Percentiles rank a stretch among this genome's conserved stretches.
These are phyloP conservation scores for Parasteatoda lunata DNA, from an alignment of 2,888 invertebrate species.

Conservation along the genomic window DNA sequence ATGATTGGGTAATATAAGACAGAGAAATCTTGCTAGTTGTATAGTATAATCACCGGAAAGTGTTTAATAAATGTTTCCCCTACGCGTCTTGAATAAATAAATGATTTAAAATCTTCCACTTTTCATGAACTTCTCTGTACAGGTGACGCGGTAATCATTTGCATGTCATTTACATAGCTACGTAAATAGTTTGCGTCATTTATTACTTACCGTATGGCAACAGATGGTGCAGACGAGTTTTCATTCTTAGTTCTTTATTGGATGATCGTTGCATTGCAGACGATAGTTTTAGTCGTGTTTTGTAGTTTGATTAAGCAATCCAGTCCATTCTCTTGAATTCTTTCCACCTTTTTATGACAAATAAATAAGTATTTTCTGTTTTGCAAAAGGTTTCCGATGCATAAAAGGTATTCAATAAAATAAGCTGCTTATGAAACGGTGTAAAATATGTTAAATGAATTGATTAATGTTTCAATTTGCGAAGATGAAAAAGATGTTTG, in stretches of 20 bases:
- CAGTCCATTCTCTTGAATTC: background rate
- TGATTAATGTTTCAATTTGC: too few relatives aligned
- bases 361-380: too few relatives aligned
- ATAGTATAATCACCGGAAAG: conserved; percentile 43
- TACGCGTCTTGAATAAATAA: conserved; percentile 56
- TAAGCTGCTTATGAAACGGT: too few relatives aligned
- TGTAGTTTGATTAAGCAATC: conserved; percentile 14
- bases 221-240: conserved; percentile 20
- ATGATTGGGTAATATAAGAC: conserved; percentile 49
- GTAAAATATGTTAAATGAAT: too few relatives aligned
- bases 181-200: conserved; percentile 20
- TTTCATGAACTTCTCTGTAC: conserved; percentile 54
- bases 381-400: too few relatives aligned
- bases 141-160: conserved; percentile 58
- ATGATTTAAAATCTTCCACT: conserved; percentile 44
- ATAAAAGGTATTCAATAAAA: too few relatives aligned
- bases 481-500: too few relatives aligned
- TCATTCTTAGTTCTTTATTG: conserved; percentile 11
- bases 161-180: conserved; percentile 56
- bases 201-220: conserved; percentile 33
- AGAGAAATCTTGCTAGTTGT: conserved; percentile 20
- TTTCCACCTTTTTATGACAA: too few relatives aligned
- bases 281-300: conserved; percentile 15
- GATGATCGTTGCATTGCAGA: background rate
- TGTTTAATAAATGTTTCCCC: conserved; percentile 45